Evolutionary conservation across 2,113 vertebrate genomes (phyloP).

Genomic region (Protobothrops mucrosquamatus): DNA sequence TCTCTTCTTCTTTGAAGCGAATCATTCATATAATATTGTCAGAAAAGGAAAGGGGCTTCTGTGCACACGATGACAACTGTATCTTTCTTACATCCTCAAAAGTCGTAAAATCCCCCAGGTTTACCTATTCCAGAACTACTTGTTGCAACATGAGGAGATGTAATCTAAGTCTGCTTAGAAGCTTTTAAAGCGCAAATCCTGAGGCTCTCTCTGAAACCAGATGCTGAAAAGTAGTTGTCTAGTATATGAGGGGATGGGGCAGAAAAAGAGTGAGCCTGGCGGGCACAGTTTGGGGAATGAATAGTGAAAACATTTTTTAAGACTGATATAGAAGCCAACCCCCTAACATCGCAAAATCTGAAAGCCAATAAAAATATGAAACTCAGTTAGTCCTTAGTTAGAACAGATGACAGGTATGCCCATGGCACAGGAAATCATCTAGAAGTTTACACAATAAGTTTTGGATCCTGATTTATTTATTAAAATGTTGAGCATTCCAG

Average conservation of each 20-base stretch:
- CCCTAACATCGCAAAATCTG: neutral
- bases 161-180: neutral
- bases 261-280: neutral
- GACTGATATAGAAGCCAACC: neutral
- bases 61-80: neutral
- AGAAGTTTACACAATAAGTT: neutral
- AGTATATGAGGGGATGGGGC: neutral
- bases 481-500: neutral
- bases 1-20: constrained; percentile 26
- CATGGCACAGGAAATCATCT: neutral
- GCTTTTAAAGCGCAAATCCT: neutral
- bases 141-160: neutral
- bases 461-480: neutral
- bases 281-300: neutral
- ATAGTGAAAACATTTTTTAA: neutral
- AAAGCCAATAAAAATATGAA: neutral
- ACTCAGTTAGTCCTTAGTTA: neutral
- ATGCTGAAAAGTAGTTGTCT: too few relatives aligned
- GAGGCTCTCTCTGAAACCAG: neutral
- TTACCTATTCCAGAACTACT: neutral
- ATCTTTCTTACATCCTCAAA: neutral
- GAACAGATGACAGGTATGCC: neutral
- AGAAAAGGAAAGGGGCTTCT: neutral
- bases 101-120: neutral
- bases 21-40: neutral